Base-by-base conservation (phyloP, 2,113 vertebrate genomes). In the Plecturocebus donacophilus region DNA sequence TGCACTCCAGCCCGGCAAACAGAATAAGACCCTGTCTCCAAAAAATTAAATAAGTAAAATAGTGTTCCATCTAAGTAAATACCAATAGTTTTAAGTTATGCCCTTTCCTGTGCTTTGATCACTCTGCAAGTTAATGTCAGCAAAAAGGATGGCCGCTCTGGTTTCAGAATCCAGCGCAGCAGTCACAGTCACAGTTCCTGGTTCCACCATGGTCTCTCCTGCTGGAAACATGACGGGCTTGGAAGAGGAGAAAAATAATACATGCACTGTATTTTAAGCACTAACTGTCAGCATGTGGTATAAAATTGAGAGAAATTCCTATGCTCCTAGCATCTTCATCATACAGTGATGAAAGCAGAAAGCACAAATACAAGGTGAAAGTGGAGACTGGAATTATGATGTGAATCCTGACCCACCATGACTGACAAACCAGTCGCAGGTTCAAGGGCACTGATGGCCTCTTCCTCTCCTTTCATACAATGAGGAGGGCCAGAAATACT, bases 361-460 rank as follows among this genome's bases (percentile, higher is more conserved):
- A 40, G 4, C 42, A 19, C 7, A 61, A 68, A 47, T 19, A 38
- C 19, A 38, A 66, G 45, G 91, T n/a, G 14, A 70, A 38, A 32
- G 38, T 3, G 21, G 64, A 42, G 38, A 9, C 45, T 3, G 77
- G 47, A 1, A 8, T 25, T 3, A 16, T 0, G 47, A 8, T 0
- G 20, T 4, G 52, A 5, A 45, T 1, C 32, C 21, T 38, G 8
- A 27, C 42, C 9, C 9, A 7, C 10, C 52, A 4, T 0, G n/a
- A 45, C 5, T 14, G 52, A 1, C 17, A 23, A 27, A 1, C 5
- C 42, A 58, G 47, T 42, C 40, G 45, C 0, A 58, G 23, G 2
- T 10, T 9, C 1, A 0, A 13, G 42, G 3, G n/a, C 52, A 7
- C 14, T 0, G 20, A 16, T 12, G 3, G 45, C 13, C 14, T 17